These are phyloP conservation scores for Megalurothrips usitatus DNA, from an alignment of 2,888 invertebrate genomes.

Conservation along the genomic window DNA sequence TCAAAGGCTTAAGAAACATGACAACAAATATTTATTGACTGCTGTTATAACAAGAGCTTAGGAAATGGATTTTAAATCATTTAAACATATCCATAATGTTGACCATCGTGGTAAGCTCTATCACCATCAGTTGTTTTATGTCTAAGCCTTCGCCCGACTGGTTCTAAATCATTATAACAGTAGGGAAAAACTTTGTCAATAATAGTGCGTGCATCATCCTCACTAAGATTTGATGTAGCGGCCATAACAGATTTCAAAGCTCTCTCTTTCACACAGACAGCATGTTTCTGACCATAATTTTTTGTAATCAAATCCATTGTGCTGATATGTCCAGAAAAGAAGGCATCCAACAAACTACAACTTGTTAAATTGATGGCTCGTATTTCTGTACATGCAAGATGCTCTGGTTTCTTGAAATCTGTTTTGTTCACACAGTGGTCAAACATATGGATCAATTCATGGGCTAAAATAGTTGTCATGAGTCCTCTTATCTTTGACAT, in stretches of 20 bases:
- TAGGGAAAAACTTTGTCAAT: conserved; percentile 84
- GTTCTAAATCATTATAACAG: conserved; percentile 90
- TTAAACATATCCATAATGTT: conserved; percentile 68
- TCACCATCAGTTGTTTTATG: conserved; percentile 70
- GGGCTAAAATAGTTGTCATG: conserved; percentile 76
- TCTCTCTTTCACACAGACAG: conserved; percentile 76
- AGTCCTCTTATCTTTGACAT: conserved; percentile 61
- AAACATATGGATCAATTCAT: conserved; percentile 96
- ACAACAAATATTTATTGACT: neutral
- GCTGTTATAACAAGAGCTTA: neutral
- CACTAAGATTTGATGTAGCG: conserved; percentile 64
- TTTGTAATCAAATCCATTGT: conserved; percentile 64
- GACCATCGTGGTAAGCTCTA: conserved; percentile 69
- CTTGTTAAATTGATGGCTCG: conserved; percentile 91
- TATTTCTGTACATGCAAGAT: conserved; percentile 92
- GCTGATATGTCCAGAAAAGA: conserved; percentile 71
- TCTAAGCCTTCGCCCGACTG: conserved; percentile 73
- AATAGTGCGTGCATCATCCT: conserved; percentile 65
- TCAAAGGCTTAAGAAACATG: neutral
- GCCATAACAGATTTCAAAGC: conserved; percentile 79
- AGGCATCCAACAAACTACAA: conserved; percentile 80
- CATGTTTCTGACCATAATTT: conserved; percentile 61
- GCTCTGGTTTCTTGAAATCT: conserved; percentile 84
- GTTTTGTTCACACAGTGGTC: conserved; percentile 86
- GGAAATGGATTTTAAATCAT: neutral